Conservation (phyloP, 2,113 vertebrate genomes). For the Charina bottae region DNA sequence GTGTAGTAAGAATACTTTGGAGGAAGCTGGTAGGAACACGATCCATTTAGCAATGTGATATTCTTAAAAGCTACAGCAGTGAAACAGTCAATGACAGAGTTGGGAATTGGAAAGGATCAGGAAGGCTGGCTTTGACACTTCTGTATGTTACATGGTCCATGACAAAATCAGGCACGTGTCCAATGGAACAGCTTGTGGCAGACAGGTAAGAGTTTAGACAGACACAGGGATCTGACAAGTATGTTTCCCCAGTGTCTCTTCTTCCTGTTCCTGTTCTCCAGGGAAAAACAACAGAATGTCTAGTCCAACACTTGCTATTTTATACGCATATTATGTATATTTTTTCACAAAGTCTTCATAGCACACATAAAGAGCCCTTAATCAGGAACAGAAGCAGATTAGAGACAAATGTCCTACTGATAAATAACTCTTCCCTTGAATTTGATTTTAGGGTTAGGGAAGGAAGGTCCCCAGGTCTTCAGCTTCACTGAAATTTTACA, state of each 20-base stretch:
- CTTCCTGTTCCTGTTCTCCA: neutral
- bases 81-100: neutral
- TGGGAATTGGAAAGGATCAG: neutral
- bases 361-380: neutral
- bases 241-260: neutral
- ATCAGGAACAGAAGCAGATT: neutral
- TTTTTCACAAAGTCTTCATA: neutral
- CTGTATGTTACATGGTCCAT: neutral
- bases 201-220: accelerated
- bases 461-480: neutral
- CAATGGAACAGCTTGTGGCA: neutral
- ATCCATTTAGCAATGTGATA: neutral
- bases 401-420: neutral
- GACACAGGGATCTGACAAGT: neutral
- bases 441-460: neutral
- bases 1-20: conserved; percentile 23
- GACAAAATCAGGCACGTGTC: neutral
- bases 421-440: neutral
- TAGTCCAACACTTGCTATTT: neutral
- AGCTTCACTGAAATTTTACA: neutral
- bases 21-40: neutral
- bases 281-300: neutral
- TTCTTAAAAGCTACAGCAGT: conserved; percentile 11
- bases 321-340: neutral
- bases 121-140: no score